These are phyloP conservation scores for Chamaea fasciata DNA, from an alignment of 2,113 vertebrate genomes.

Conservation along the genomic window DNA sequence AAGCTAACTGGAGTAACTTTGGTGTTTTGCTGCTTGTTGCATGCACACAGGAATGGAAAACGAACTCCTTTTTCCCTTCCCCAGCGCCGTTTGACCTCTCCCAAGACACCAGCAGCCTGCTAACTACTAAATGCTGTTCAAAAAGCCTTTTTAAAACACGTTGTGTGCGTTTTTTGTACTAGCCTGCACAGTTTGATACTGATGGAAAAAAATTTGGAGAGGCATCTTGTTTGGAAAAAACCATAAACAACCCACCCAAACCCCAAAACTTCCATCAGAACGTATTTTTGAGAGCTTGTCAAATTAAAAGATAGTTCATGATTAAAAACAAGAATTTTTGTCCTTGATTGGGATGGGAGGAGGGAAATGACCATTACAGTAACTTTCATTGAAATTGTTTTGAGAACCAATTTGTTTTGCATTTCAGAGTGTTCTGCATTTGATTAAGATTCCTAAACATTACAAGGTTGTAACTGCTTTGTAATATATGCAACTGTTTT, in stretches of 20 bases:
- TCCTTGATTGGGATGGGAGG: constrained; percentile 41
- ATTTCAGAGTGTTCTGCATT: constrained; percentile 64
- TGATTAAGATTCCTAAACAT: constrained; percentile 27
- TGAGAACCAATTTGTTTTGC: constrained; percentile 60
- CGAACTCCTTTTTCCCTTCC: constrained; percentile 82
- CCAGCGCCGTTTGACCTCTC: constrained; percentile 84
- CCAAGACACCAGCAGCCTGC: constrained; percentile 86
- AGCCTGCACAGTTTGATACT: constrained; percentile 60
- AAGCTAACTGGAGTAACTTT: constrained; percentile 86
- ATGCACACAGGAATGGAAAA: constrained; percentile 92
- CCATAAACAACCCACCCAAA: background rate
- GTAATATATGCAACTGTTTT: constrained; percentile 51
- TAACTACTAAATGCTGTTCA: constrained; percentile 80
- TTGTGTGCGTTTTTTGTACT: constrained; percentile 57
- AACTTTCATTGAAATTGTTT: constrained; percentile 67
- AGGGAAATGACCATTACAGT: constrained; percentile 1
- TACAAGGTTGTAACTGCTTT: constrained; percentile 63
- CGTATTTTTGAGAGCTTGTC: constrained; percentile 35
- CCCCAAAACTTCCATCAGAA: constrained; percentile 22
- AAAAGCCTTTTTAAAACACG: constrained; percentile 66
- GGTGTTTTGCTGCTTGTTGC: constrained; percentile 94
- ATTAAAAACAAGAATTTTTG: background rate
- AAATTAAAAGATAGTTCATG: constrained; percentile 22
- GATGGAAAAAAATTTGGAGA: constrained; percentile 62
- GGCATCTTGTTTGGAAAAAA: constrained; percentile 58